Conservation (phyloP, 2,888 invertebrate genomes). For the Prionchulus punctatus region DNA sequence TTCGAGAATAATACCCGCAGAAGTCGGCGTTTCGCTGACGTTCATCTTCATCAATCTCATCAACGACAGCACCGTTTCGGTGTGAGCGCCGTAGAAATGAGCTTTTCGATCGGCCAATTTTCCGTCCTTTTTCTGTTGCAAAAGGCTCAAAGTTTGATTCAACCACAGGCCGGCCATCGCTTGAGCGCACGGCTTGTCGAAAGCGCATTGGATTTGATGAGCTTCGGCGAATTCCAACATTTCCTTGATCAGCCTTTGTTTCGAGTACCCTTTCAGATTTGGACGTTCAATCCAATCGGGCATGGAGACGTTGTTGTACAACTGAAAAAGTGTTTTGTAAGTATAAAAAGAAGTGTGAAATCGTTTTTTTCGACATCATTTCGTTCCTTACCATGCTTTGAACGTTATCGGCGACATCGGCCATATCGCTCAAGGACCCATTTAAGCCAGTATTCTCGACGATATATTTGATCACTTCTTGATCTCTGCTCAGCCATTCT, state of each 20-base stretch:
- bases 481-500: slow-evolving; percentile 12
- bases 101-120: slow-evolving; percentile 1
- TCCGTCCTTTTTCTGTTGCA: background rate
- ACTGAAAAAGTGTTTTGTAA: too few species aligned
- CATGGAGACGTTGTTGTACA: too few species aligned
- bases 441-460: slow-evolving; percentile 18
- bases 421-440: slow-evolving; percentile 16
- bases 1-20: slow-evolving; percentile 8
- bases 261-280: background rate
- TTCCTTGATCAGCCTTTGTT: background rate
- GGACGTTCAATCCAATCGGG: slow-evolving; percentile 1
- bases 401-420: slow-evolving; percentile 22
- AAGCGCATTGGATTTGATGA: slow-evolving; percentile 7
- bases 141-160: background rate
- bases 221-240: slow-evolving; percentile 8
- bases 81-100: slow-evolving; percentile 7
- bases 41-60: background rate
- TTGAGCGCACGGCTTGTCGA: background rate
- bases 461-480: slow-evolving; percentile 14
- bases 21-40: slow-evolving; percentile 4
- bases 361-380: too few species aligned
- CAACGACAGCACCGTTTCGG: slow-evolving; percentile 7
- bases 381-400: slow-evolving; percentile 17
- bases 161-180: slow-evolving; percentile 7
- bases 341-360: too few species aligned